A percentile compares a stretch with the other conserved stretches of the same genome.
These are phyloP conservation scores for Litoditis marina DNA, from an alignment of 2,888 invertebrate genomes.

Conservation along the genomic window DNA sequence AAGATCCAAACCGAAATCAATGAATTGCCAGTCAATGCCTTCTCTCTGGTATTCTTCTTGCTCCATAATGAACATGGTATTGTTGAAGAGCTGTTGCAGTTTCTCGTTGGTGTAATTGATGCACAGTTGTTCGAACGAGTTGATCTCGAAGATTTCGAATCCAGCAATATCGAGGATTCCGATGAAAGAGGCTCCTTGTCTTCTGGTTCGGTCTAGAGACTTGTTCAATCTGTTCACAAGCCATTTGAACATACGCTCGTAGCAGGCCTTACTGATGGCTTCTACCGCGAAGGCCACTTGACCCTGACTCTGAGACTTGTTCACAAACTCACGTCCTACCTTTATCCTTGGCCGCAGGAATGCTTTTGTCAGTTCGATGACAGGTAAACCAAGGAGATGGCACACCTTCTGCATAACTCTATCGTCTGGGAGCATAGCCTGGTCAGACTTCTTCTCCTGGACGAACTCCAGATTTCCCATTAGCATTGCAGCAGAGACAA, in stretches of 20 bases:
- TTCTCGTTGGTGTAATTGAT: slow-evolving; percentile 99
- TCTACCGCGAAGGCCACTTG: slow-evolving; percentile 98
- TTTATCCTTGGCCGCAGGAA: slow-evolving; percentile 96
- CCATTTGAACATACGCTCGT: slow-evolving; percentile 98
- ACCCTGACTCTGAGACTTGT: slow-evolving; percentile 97
- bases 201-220: slow-evolving; percentile 90
- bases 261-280: slow-evolving; percentile 96
- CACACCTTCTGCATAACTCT: slow-evolving; percentile 90
- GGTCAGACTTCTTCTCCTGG: slow-evolving; percentile 95
- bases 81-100: slow-evolving; percentile 97
- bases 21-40: slow-evolving; percentile 96
- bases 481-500: slow-evolving; percentile 89
- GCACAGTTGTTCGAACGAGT: slow-evolving; percentile 97
- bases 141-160: slow-evolving; percentile 69
- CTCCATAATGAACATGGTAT: slow-evolving; percentile 99
- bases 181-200: slow-evolving; percentile 97
- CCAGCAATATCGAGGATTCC: slow-evolving; percentile 99
- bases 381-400: slow-evolving; percentile 83
- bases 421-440: slow-evolving; percentile 95
- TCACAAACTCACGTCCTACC: slow-evolving; percentile 88
- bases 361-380: slow-evolving; percentile 95
- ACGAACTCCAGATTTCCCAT: slow-evolving; percentile 99
- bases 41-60: slow-evolving; percentile 97
- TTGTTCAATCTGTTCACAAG: slow-evolving; percentile 90
- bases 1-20: slow-evolving; percentile 96